Conservation (phyloP, 2,888 invertebrate species). For the Dicyrtomina minuta region DNA sequence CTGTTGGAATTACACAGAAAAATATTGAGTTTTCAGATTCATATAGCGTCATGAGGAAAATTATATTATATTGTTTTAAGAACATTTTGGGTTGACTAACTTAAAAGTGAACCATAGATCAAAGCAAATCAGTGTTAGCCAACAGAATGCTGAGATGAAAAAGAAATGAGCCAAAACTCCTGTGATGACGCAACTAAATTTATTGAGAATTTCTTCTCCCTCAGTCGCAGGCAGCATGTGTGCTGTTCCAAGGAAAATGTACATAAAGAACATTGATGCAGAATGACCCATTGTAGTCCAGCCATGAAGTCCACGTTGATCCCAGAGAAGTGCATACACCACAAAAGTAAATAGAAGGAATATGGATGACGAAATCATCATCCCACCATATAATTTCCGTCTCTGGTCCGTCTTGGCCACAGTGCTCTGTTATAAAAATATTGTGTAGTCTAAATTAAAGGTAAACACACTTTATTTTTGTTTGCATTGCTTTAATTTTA, state of each 20-base stretch:
- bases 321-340: constrained; percentile 24
- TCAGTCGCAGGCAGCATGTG: constrained; percentile 6
- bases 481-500: too few relatives aligned
- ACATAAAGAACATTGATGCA: constrained; percentile 29
- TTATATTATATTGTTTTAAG: too few relatives aligned
- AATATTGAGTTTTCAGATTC: too few relatives aligned
- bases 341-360: constrained; percentile 27
- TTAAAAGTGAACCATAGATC: constrained; percentile 49
- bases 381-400: constrained; percentile 16
- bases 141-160: constrained; percentile 42
- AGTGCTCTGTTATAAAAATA: neutral
- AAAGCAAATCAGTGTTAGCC: constrained; percentile 46
- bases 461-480: too few relatives aligned
- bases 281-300: constrained; percentile 33
- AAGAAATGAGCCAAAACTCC: constrained; percentile 45
- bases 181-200: constrained; percentile 15
- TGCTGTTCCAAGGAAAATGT: constrained; percentile 24
- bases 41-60: too few relatives aligned
- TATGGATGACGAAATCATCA: constrained; percentile 25
- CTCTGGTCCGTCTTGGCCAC: neutral
- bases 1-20: constrained; percentile 7
- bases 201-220: neutral
- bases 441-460: neutral
- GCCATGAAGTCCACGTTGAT: constrained; percentile 28
- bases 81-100: constrained; percentile 26